phyloP scores from a whole-genome alignment of 2,113 vertebrate species.

The Sus scrofa region DNA sequence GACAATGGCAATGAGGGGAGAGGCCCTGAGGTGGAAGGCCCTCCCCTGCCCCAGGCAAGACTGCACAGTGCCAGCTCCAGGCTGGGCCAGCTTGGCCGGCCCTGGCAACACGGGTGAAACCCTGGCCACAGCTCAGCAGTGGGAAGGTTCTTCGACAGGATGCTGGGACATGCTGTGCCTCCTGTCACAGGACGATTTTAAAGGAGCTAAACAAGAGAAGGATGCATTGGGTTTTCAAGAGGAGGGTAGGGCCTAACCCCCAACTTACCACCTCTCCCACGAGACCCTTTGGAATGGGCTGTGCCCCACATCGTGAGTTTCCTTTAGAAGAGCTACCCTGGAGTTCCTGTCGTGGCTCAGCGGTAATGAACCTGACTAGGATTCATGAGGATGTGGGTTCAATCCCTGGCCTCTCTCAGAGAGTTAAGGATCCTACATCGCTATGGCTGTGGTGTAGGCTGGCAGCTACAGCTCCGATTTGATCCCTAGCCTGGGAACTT shows the following conservation, averaged over 20 bases:
- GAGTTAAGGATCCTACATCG: no score
- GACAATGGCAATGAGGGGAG: neutral
- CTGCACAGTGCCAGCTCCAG: conserved; percentile 42
- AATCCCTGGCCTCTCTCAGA: no score
- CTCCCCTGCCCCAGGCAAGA: neutral
- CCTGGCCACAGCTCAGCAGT: conserved; percentile 35
- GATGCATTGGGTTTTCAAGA: neutral
- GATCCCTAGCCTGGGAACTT: no score
- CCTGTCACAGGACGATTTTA: conserved; percentile 95
- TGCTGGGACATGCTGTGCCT: accelerated
- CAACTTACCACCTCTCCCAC: neutral
- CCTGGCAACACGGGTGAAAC: neutral
- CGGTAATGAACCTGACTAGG: no score
- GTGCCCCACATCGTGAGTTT: neutral
- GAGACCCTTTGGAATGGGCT: neutral
- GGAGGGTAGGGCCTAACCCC: neutral
- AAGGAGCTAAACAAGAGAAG: conserved; percentile 92
- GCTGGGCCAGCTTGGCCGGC: conserved; percentile 37
- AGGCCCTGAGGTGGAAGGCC: neutral
- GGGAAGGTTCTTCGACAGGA: neutral
- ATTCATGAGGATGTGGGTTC: no score
- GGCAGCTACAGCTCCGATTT: no score
- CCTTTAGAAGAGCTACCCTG: neutral
- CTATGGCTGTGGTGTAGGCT: no score
- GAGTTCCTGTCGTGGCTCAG: no score